Conservation (phyloP, 2,113 vertebrate species). For the Sander vitreus region DNA sequence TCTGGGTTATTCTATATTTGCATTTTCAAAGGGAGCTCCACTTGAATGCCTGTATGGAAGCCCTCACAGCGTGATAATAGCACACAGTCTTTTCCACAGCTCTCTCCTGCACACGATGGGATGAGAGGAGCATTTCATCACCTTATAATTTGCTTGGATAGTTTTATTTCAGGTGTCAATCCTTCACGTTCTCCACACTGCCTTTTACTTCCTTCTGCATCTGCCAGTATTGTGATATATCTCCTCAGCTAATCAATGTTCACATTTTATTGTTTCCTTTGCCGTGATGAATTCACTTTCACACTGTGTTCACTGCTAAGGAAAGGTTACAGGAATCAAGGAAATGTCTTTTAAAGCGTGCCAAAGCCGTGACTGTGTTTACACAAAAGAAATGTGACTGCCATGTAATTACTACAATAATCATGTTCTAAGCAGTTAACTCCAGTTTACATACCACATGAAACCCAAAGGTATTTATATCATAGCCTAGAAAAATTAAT, state of each 20-base stretch:
- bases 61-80: constrained; percentile 63
- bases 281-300: constrained; percentile 35
- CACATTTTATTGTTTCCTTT: constrained; percentile 53
- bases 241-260: constrained; percentile 65
- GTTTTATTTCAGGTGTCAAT: constrained; percentile 63
- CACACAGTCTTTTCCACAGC: constrained; percentile 47
- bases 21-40: constrained; percentile 63
- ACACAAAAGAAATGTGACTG: neutral
- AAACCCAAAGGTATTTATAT: neutral
- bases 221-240: constrained; percentile 51
- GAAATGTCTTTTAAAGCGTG: constrained; percentile 68
- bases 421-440: constrained; percentile 1
- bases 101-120: constrained; percentile 30
- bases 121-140: constrained; percentile 49
- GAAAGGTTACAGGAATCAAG: constrained; percentile 4
- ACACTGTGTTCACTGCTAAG: constrained; percentile 1
- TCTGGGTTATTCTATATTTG: constrained; percentile 48
- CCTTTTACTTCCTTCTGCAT: neutral
- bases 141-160: constrained; percentile 67
- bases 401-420: constrained; percentile 11
- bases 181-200: constrained; percentile 22
- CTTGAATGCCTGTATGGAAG: constrained; percentile 42
- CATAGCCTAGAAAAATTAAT: no score
- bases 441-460: neutral
- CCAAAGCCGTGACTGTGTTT: neutral